Conservation (phyloP, 1,140 invertebrate genomes). For the Metaphire vulgaris region DNA sequence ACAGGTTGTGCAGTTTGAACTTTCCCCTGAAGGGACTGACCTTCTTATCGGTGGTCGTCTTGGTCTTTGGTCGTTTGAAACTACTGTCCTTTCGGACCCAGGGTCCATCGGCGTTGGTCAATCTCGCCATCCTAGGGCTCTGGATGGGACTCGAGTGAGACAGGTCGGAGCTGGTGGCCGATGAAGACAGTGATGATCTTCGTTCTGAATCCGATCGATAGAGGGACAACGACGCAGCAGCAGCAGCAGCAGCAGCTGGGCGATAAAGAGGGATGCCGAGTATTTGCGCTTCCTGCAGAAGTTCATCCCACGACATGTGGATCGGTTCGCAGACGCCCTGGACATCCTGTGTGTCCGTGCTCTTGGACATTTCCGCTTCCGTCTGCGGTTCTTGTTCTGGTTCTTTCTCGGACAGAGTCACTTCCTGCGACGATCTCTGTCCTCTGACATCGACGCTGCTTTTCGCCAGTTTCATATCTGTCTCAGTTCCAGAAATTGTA, state of each 20-base stretch:
- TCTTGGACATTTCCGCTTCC: not conserved
- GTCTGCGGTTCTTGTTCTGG: not conserved
- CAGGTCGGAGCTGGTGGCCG: not conserved
- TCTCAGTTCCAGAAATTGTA: not conserved
- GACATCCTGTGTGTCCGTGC: not conserved
- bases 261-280: conserved; percentile 24
- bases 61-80: not conserved
- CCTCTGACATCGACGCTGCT: not conserved
- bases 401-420: not conserved
- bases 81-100: not conserved
- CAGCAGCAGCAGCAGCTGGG: not conserved
- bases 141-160: not conserved
- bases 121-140: not conserved
- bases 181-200: not conserved
- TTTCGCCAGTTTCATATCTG: not conserved
- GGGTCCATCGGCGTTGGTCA: not conserved
- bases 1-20: not conserved
- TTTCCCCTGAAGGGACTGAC: not conserved
- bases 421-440: not conserved
- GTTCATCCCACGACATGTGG: conserved; percentile 29
- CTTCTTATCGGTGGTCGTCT: not conserved
- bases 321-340: conserved; percentile 15
- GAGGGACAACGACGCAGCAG: no score
- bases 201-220: not conserved
- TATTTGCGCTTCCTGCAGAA: conserved; percentile 25